Evolutionary conservation across 2,113 vertebrate genomes (phyloP).

Genomic region (Lontra canadensis): DNA sequence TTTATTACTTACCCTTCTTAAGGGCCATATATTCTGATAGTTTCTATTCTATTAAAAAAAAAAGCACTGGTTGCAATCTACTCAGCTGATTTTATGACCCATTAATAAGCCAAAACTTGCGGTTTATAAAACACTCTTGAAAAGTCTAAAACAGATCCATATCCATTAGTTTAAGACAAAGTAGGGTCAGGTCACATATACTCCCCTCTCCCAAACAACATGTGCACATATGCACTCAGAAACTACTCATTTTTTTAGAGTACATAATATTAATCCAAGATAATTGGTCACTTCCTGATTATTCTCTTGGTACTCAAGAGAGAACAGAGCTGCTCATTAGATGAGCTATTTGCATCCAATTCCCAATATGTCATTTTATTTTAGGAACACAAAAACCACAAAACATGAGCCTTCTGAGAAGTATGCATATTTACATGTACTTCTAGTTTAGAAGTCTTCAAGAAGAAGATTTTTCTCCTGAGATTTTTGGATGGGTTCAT

Average conservation of each 20-base stretch:
- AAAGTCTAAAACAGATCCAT: background rate
- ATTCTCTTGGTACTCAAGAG: background rate
- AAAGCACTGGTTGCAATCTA: background rate
- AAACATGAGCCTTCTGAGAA: constrained; percentile 14
- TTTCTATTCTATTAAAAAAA: background rate
- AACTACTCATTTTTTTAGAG: background rate
- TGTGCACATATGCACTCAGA: background rate
- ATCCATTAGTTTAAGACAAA: background rate
- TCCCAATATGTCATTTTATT: constrained; percentile 36
- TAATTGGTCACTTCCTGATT: constrained; percentile 19
- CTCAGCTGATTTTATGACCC: background rate
- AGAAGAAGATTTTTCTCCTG: constrained; percentile 37
- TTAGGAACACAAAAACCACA: constrained; percentile 48
- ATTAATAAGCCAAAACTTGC: background rate
- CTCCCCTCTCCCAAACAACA: background rate
- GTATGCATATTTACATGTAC: constrained; percentile 34
- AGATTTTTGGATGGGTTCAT: constrained; percentile 34
- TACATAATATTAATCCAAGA: background rate
- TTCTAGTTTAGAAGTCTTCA: constrained; percentile 53
- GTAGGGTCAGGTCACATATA: background rate
- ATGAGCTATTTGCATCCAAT: constrained; percentile 12
- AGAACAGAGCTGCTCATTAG: background rate
- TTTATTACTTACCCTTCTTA: background rate
- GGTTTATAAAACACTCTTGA: background rate
- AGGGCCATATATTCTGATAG: background rate